phyloP scores from a whole-genome alignment of 2,113 vertebrate genomes.

The Australoheros scitulus region DNA sequence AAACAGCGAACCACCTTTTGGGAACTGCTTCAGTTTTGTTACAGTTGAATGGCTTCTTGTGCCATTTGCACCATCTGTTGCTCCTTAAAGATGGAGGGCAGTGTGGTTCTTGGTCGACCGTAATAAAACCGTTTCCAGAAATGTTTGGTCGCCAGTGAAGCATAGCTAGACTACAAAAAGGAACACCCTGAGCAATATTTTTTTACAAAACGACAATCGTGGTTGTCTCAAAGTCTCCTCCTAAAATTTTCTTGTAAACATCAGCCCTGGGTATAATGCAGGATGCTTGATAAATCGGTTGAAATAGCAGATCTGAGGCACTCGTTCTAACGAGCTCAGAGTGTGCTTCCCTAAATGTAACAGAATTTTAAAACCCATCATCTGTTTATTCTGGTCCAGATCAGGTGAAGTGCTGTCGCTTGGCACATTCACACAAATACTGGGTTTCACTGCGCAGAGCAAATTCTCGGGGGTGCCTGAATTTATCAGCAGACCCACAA shows the following conservation, averaged over 20 bases:
- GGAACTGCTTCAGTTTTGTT: background rate
- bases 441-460: background rate
- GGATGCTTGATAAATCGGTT: background rate
- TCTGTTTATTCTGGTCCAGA: background rate
- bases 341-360: background rate
- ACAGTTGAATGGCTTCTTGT: background rate
- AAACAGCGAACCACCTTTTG: background rate
- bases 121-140: background rate
- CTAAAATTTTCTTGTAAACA: background rate
- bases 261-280: background rate
- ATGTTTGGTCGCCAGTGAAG: background rate
- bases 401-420: background rate
- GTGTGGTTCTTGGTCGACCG: background rate
- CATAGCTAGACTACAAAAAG: background rate
- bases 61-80: background rate
- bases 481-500: background rate
- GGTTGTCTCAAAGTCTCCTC: background rate
- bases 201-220: background rate
- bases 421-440: background rate
- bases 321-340: background rate
- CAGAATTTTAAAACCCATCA: background rate
- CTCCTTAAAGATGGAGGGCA: background rate
- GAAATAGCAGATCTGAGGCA: background rate
- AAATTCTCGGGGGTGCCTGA: background rate
- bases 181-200: background rate